Percentiles rank a stretch among this genome's conserved stretches.
phyloP scores from a whole-genome alignment of 2,113 vertebrate species.

The Connochaetes taurinus region DNA sequence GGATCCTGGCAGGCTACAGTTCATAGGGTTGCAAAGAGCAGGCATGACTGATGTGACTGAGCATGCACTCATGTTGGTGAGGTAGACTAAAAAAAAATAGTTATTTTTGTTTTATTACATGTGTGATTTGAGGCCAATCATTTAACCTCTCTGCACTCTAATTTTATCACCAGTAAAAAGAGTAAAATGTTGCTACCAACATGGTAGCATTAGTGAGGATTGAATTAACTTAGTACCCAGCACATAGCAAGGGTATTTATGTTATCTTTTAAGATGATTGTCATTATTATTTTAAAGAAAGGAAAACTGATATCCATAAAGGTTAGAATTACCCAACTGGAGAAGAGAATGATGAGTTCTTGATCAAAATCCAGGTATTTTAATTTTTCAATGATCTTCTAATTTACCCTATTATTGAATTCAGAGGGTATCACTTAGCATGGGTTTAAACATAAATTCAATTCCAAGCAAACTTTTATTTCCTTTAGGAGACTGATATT shows the following conservation, averaged over 20 bases:
- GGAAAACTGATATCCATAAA: not conserved
- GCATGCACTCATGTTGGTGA: not conserved
- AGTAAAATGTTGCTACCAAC: not conserved
- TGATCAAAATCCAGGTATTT: not conserved
- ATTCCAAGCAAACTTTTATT: constrained; percentile 38
- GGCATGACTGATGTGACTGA: not conserved
- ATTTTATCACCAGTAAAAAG: not conserved
- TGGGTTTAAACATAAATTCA: constrained; percentile 12
- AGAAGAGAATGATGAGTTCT: not conserved
- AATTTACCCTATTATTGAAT: not conserved
- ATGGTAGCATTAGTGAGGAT: not conserved
- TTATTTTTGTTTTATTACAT: not conserved
- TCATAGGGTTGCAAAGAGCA: accelerated
- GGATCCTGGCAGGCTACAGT: not conserved
- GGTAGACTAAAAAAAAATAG: not conserved
- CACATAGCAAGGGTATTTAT: not conserved
- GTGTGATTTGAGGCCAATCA: not conserved
- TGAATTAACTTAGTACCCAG: not conserved
- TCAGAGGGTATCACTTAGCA: not conserved
- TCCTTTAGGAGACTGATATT: not conserved
- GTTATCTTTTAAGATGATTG: not conserved
- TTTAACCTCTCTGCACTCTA: not conserved
- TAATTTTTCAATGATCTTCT: constrained; percentile 10
- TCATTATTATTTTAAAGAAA: not conserved
- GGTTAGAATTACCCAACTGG: not conserved